Conservation (phyloP, 2,888 invertebrate species). For the Gortyna flavago region DNA sequence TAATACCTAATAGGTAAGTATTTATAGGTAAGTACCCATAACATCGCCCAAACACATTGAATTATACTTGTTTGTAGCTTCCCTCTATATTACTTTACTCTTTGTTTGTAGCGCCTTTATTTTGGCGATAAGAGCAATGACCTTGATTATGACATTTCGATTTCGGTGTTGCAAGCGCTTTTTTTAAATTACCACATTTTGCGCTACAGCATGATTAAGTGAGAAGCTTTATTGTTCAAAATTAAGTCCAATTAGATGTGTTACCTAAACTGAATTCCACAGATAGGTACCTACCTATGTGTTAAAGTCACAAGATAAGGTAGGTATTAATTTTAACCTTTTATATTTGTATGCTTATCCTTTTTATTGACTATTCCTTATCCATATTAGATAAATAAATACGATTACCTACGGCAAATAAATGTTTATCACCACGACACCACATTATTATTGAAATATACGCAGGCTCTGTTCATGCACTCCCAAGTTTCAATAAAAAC, state of each 20-base stretch:
- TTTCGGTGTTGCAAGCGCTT: constrained; percentile 42
- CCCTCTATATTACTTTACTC: too few relatives aligned
- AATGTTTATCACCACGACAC: background rate
- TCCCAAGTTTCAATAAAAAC: background rate
- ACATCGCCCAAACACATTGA: background rate
- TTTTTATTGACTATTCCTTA: background rate
- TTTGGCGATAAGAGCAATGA: constrained; percentile 32
- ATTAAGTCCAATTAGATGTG: constrained; percentile 23
- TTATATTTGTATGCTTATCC: background rate
- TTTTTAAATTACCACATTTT: constrained; percentile 40
- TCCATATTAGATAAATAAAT: background rate
- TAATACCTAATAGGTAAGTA: background rate
- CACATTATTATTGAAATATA: background rate
- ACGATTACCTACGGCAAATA: background rate
- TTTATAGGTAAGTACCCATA: background rate
- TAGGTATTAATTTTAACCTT: background rate
- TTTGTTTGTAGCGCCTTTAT: background rate
- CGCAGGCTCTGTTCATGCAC: background rate
- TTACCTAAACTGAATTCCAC: constrained; percentile 28
- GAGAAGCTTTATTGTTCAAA: constrained; percentile 15
- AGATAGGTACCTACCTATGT: background rate
- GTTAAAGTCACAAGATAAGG: background rate
- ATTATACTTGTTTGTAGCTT: too few relatives aligned
- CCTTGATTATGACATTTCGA: constrained; percentile 36
- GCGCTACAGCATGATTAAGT: background rate